A percentile compares a stretch with the other conserved stretches of the same genome.
Evolutionary conservation across 2,888 invertebrate species (phyloP).

Genomic region (Choristoneura rosaceana): DNA sequence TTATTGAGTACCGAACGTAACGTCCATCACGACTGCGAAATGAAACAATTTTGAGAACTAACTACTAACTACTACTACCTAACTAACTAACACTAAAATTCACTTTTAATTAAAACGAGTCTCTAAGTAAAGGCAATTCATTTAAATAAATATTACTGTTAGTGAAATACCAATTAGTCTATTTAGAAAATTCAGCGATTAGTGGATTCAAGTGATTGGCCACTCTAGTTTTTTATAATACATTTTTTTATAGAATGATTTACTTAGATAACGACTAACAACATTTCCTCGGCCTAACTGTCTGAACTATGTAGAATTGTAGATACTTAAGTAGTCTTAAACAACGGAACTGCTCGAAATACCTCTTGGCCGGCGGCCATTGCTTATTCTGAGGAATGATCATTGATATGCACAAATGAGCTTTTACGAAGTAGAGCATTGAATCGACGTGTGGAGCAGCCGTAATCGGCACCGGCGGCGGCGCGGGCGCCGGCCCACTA

Average conservation of each 20-base stretch:
- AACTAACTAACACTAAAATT: too few species aligned
- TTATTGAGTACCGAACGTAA: not conserved
- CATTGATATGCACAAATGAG: slow-evolving; percentile 43
- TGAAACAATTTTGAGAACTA: too few species aligned
- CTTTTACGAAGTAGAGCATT: slow-evolving; percentile 42
- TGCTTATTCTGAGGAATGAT: slow-evolving; percentile 29
- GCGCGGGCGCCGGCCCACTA: slow-evolving; percentile 60
- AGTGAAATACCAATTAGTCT: too few species aligned
- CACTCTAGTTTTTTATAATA: too few species aligned
- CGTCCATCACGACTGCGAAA: not conserved
- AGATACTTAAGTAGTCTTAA: not conserved
- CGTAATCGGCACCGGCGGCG: slow-evolving; percentile 48
- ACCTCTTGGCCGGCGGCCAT: slow-evolving; percentile 15
- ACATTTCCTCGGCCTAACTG: not conserved
- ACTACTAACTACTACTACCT: too few species aligned
- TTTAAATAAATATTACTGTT: too few species aligned
- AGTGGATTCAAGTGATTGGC: too few species aligned
- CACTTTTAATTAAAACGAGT: too few species aligned
- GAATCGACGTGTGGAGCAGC: slow-evolving; percentile 49
- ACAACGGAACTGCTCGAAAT: slow-evolving; percentile 19
- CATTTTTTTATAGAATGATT: too few species aligned
- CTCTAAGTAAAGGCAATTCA: too few species aligned
- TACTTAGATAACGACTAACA: not conserved
- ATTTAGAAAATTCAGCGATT: too few species aligned
- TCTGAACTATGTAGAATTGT: not conserved